Conservation (phyloP, 2,797 vertebrate genomes). For the Oreortyx pictus region DNA sequence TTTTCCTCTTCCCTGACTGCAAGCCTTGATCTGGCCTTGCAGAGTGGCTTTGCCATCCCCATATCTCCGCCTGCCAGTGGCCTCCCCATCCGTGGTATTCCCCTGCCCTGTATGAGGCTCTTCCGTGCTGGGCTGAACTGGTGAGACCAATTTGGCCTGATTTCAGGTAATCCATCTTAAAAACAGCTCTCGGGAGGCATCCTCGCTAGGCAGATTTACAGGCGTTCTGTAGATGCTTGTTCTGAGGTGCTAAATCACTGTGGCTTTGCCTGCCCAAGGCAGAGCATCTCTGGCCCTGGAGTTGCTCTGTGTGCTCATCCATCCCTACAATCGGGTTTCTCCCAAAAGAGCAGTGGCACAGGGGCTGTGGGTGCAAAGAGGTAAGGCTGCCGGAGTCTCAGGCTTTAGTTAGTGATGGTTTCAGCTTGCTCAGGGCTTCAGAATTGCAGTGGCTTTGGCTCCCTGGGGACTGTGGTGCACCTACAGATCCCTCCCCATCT, state of each 20-base stretch:
- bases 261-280: slow-evolving; percentile 20
- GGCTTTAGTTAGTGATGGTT: background rate
- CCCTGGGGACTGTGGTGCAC: fast-evolving
- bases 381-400: background rate
- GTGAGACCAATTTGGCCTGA: slow-evolving; percentile 58
- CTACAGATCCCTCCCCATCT: fast-evolving
- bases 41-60: too few relatives aligned
- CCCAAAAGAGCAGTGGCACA: slow-evolving; percentile 38
- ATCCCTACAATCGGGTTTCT: slow-evolving; percentile 48
- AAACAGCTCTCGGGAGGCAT: slow-evolving; percentile 66
- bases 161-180: slow-evolving; percentile 54
- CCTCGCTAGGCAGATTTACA: slow-evolving; percentile 70
- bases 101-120: background rate
- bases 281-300: slow-evolving; percentile 33
- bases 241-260: slow-evolving; percentile 65
- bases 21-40: background rate
- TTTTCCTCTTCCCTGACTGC: background rate
- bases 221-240: slow-evolving; percentile 51
- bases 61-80: background rate
- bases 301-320: background rate
- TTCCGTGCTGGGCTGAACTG: slow-evolving; percentile 29
- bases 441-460: background rate
- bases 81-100: background rate
- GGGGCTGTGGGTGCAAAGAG: background rate
- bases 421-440: background rate